Percentiles rank a stretch among this genome's conserved stretches.
phyloP scores from a whole-genome alignment of 1,140 invertebrate genomes.

The Eueides isabella region DNA sequence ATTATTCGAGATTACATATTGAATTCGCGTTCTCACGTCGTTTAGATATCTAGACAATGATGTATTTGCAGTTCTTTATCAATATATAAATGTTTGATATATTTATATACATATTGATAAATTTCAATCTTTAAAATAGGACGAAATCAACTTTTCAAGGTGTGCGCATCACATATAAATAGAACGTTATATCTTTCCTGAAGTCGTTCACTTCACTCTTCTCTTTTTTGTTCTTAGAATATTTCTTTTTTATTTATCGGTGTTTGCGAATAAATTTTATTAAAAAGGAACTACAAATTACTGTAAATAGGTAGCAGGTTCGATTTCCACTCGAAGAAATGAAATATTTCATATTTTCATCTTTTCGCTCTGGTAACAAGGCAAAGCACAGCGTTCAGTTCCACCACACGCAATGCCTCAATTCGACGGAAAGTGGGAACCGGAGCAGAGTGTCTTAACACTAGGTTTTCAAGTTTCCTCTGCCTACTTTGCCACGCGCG shows the following conservation, averaged over 20 bases:
- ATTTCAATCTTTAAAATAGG: background rate
- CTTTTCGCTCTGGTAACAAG: no score
- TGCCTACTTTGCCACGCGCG: no score
- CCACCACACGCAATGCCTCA: no score
- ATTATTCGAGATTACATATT: background rate
- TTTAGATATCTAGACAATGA: background rate
- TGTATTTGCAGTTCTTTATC: background rate
- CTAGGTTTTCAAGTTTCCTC: no score
- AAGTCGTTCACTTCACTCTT: background rate
- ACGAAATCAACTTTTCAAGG: background rate
- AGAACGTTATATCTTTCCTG: background rate
- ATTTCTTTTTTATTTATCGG: background rate
- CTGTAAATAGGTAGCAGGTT: no score
- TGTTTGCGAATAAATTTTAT: background rate
- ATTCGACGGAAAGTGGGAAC: no score
- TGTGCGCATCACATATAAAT: background rate
- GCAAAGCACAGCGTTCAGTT: no score
- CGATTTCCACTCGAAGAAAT: no score
- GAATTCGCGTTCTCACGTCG: background rate
- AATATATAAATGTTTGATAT: background rate
- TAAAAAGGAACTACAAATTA: no score
- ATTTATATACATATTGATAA: no score
- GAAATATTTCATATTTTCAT: no score
- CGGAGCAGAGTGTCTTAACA: no score
- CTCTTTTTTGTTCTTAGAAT: background rate